A percentile compares a stretch with the other conserved stretches of the same genome.
These are phyloP conservation scores for Pseudochromis fuscus DNA, from an alignment of 2,797 vertebrate species.

Conservation along the genomic window DNA sequence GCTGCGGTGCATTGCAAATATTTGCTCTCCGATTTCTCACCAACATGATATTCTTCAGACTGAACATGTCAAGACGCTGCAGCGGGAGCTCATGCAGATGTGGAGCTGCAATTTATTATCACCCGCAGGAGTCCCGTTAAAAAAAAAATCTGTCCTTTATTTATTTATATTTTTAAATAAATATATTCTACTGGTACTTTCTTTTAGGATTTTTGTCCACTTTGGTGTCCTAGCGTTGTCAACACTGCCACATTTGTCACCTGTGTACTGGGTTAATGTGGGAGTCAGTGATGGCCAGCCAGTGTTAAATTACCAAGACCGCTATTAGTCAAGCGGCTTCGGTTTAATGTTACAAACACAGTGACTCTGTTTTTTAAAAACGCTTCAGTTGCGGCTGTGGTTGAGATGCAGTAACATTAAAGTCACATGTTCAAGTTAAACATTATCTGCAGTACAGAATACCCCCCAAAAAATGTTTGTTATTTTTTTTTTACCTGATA, in stretches of 20 bases:
- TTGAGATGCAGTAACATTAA: constrained; percentile 8
- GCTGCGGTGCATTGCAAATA: constrained; percentile 31
- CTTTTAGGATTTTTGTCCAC: background rate
- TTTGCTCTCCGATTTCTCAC: constrained; percentile 64
- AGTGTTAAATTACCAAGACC: constrained; percentile 75
- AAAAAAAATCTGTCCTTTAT: background rate
- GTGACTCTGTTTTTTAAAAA: constrained; percentile 37
- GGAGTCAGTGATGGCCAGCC: constrained; percentile 66
- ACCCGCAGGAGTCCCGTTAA: constrained; percentile 1
- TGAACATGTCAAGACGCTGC: constrained; percentile 66
- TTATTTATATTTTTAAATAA: background rate
- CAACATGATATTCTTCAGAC: constrained; percentile 46
- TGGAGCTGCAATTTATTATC: constrained; percentile 43
- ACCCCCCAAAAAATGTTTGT: background rate
- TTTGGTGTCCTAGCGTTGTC: constrained; percentile 9
- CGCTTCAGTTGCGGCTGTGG: constrained; percentile 27
- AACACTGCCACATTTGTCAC: constrained; percentile 72
- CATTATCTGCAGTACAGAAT: background rate
- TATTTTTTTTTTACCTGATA: constrained; percentile 74
- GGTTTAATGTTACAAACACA: constrained; percentile 52
- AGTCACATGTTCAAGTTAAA: constrained; percentile 38
- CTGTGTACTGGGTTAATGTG: constrained; percentile 54
- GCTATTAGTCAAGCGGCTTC: constrained; percentile 56
- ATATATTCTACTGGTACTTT: constrained; percentile 2
- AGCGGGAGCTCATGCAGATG: constrained; percentile 69